A percentile compares a stretch with the other conserved stretches of the same genome.
phyloP scores from a whole-genome alignment of 2,888 invertebrate species.

The Drosophila barbarae region DNA sequence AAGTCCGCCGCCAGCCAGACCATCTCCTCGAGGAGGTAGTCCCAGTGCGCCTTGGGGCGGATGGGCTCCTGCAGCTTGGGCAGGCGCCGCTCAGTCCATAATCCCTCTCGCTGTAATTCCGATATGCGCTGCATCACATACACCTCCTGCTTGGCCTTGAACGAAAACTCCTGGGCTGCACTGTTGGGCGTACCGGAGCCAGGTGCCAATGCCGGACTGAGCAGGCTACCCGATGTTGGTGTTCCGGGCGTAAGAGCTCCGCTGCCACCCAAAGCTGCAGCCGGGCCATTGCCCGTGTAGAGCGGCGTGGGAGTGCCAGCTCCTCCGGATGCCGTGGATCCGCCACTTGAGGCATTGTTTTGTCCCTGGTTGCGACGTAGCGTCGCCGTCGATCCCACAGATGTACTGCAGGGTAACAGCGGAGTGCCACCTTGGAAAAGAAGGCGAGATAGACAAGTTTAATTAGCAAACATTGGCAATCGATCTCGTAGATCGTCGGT shows the following conservation, averaged over 20 bases:
- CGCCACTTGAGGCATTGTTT: constrained; percentile 42
- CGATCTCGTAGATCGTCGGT: background rate
- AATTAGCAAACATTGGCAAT: background rate
- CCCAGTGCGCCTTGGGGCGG: constrained; percentile 97
- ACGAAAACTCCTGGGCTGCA: constrained; percentile 84
- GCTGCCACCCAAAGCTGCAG: constrained; percentile 18
- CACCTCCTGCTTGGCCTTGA: constrained; percentile 94
- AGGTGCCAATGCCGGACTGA: constrained; percentile 66
- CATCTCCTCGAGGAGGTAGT: constrained; percentile 99
- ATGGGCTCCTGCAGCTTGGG: constrained; percentile 95
- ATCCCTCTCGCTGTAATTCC: constrained; percentile 94
- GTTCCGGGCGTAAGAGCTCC: constrained; percentile 53
- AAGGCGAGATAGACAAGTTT: constrained; percentile 11
- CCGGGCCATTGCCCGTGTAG: constrained; percentile 47
- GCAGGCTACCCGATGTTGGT: constrained; percentile 63
- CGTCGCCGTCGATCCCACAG: constrained; percentile 62
- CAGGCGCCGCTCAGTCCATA: constrained; percentile 95
- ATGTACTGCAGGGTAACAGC: constrained; percentile 78
- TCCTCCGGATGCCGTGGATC: constrained; percentile 37
- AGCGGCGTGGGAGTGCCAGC: constrained; percentile 41
- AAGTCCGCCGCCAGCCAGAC: constrained; percentile 99
- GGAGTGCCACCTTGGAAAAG: constrained; percentile 81
- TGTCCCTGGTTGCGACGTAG: constrained; percentile 63
- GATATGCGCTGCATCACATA: constrained; percentile 95
- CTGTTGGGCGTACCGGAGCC: constrained; percentile 59